Evolutionary conservation across 2,797 vertebrate species (phyloP).

Genomic region (Stomatorhinus walkeri): DNA sequence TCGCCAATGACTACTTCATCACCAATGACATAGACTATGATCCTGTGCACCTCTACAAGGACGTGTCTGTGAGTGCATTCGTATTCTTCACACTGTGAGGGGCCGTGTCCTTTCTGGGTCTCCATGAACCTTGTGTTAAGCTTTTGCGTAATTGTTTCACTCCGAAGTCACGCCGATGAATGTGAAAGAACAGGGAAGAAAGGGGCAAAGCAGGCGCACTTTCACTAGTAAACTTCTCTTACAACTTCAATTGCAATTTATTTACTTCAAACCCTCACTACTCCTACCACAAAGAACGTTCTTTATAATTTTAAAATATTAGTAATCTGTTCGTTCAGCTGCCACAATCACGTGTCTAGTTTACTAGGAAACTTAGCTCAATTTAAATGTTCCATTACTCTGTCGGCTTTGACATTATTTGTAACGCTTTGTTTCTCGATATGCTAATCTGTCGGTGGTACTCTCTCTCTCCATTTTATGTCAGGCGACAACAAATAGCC

Average conservation of each 20-base stretch:
- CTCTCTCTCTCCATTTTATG: neutral
- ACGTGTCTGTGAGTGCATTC: slow-evolving; percentile 65
- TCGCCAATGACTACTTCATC: slow-evolving; percentile 73
- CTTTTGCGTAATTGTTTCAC: neutral
- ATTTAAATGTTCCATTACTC: neutral
- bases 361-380: neutral
- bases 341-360: neutral
- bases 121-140: neutral
- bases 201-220: neutral
- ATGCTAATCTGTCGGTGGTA: neutral
- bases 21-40: slow-evolving; percentile 72
- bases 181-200: neutral
- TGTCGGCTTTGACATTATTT: neutral
- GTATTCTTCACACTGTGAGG: neutral
- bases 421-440: neutral
- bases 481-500: neutral
- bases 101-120: neutral
- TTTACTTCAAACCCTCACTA: neutral
- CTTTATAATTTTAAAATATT: neutral
- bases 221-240: neutral
- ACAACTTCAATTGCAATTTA: neutral
- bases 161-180: neutral
- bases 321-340: neutral
- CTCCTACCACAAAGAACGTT: neutral
- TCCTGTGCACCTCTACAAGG: slow-evolving; percentile 75